Conservation (phyloP, 2,113 vertebrate species). For the Meles meles region DNA sequence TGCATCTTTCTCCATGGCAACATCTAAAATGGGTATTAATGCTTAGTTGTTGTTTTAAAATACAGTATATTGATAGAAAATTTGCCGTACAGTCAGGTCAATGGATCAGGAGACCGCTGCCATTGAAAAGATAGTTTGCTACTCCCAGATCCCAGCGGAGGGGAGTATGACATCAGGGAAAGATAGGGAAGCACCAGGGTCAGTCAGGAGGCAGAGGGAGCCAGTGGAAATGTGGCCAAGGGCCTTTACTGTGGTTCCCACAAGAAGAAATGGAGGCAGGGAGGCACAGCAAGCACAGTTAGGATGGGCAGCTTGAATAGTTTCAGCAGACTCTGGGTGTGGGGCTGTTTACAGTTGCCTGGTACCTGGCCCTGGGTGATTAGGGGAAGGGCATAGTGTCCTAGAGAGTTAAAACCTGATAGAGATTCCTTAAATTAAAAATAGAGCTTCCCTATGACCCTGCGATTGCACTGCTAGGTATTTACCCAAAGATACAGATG, state of each 20-base stretch:
- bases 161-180: too few species aligned
- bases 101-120: neutral
- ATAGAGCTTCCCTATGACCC: too few species aligned
- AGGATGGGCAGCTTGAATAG: neutral
- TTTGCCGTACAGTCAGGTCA: neutral
- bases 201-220: neutral
- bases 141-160: neutral
- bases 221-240: neutral
- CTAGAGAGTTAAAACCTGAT: neutral
- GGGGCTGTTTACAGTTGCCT: neutral
- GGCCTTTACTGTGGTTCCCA: neutral
- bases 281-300: rapidly evolving
- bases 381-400: neutral
- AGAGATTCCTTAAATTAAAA: neutral
- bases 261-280: neutral
- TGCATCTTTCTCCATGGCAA: neutral
- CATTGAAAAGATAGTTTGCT: neutral
- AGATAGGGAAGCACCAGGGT: neutral
- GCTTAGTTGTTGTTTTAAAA: neutral
- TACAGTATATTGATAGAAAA: neutral
- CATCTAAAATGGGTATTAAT: neutral
- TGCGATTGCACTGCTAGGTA: too few species aligned
- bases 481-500: too few species aligned
- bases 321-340: neutral
- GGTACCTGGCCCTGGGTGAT: neutral